phyloP scores from a whole-genome alignment of 1,140 invertebrate genomes.

The Drosophila virilis region DNA sequence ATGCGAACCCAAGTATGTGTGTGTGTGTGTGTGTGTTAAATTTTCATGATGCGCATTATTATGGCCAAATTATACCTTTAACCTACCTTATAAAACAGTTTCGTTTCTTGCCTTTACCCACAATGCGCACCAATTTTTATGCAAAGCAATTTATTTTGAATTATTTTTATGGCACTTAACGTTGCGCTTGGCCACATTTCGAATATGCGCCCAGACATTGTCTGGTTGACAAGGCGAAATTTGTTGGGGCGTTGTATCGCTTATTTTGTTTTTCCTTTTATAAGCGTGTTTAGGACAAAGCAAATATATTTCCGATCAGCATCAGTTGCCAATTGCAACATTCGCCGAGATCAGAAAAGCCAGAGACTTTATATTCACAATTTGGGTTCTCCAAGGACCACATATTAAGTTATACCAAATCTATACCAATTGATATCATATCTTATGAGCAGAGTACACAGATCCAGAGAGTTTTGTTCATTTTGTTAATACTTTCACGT shows the following conservation, averaged over 20 bases:
- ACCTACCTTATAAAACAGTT: slow-evolving; percentile 75
- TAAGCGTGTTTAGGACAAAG: no score
- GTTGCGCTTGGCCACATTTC: slow-evolving; percentile 44
- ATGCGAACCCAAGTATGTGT: not conserved
- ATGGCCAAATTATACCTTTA: slow-evolving; percentile 77
- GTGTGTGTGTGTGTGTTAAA: slow-evolving; percentile 27
- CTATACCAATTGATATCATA: no score
- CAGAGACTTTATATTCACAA: no score
- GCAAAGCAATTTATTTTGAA: slow-evolving; percentile 84
- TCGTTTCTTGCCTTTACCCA: slow-evolving; percentile 41
- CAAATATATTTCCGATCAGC: no score
- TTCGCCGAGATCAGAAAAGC: no score
- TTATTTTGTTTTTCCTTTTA: not conserved
- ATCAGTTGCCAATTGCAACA: no score
- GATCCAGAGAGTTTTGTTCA: no score
- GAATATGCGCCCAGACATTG: slow-evolving; percentile 18
- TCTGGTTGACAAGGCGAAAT: slow-evolving; percentile 48
- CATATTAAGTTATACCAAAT: no score
- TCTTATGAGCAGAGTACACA: no score
- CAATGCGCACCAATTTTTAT: slow-evolving; percentile 71
- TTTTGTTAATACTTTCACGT: no score
- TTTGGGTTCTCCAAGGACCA: no score
- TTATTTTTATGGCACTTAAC: slow-evolving; percentile 84
- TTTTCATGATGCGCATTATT: slow-evolving; percentile 82
- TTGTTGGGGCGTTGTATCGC: slow-evolving; percentile 25